These are phyloP conservation scores for Tragelaphus oryx DNA, from an alignment of 2,797 vertebrate species.

Conservation along the genomic window DNA sequence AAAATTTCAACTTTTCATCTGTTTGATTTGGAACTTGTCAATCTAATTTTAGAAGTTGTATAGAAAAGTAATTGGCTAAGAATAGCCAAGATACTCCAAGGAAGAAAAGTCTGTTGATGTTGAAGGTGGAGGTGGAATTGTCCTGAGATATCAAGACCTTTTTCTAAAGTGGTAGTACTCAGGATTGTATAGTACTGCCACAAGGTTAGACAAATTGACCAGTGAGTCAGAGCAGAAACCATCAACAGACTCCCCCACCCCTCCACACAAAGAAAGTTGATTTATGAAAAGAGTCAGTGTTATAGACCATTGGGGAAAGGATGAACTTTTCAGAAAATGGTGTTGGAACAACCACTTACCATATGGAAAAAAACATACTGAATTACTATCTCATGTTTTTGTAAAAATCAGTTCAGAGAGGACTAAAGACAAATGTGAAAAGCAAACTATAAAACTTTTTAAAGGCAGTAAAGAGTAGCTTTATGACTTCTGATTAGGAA, in stretches of 20 bases:
- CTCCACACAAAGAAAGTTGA: neutral
- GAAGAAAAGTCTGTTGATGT: neutral
- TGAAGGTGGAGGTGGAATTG: neutral
- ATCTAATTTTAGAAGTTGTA: neutral
- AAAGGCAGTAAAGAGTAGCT: neutral
- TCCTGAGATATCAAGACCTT: neutral
- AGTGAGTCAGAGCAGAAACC: neutral
- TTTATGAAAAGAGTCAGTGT: neutral
- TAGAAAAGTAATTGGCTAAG: neutral
- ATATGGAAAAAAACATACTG: neutral
- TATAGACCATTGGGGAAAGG: neutral
- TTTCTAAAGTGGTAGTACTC: neutral
- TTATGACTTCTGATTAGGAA: neutral
- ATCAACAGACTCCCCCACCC: neutral
- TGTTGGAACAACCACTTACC: neutral
- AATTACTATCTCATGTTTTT: neutral
- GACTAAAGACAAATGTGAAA: slow-evolving; percentile 32
- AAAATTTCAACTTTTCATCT: neutral
- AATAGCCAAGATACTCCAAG: neutral
- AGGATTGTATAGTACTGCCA: neutral
- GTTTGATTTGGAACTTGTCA: neutral
- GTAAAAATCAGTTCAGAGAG: neutral
- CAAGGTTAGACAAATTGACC: neutral
- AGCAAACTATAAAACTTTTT: neutral
- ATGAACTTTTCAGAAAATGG: neutral